A percentile compares a stretch with the other conserved stretches of the same genome.
Conservation (phyloP, 2,797 vertebrate species). For the Phalanger gymnotis region DNA sequence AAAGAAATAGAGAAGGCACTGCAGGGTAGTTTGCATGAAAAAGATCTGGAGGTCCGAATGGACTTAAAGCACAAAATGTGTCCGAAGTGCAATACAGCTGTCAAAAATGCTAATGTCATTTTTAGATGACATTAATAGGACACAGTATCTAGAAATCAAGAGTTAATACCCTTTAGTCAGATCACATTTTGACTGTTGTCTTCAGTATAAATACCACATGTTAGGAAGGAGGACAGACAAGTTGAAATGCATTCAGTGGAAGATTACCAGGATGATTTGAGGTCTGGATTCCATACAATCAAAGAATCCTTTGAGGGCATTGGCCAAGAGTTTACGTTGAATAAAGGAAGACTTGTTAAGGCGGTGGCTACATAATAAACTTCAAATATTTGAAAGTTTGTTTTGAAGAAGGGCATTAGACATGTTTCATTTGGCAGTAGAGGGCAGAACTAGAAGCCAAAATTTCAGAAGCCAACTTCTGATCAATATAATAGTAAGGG, state of each 20-base stretch:
- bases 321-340: not conserved
- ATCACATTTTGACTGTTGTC: not conserved
- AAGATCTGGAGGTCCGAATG: not conserved
- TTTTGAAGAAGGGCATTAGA: not conserved
- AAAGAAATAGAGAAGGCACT: not conserved
- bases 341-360: not conserved
- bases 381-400: not conserved
- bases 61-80: not conserved
- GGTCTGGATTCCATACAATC: not conserved
- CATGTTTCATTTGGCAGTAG: not conserved
- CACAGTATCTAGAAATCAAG: not conserved
- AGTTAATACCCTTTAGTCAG: not conserved
- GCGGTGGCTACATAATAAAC: not conserved
- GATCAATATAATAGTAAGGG: not conserved
- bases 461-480: not conserved
- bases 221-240: not conserved
- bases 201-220: not conserved
- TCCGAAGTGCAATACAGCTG: not conserved
- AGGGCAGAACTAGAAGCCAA: not conserved
- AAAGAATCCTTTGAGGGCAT: not conserved
- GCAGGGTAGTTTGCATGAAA: not conserved
- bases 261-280: not conserved
- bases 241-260: not conserved
- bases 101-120: not conserved
- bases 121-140: not conserved